phyloP scores from a whole-genome alignment of 2,888 invertebrate species.

The Orthosia incerta region DNA sequence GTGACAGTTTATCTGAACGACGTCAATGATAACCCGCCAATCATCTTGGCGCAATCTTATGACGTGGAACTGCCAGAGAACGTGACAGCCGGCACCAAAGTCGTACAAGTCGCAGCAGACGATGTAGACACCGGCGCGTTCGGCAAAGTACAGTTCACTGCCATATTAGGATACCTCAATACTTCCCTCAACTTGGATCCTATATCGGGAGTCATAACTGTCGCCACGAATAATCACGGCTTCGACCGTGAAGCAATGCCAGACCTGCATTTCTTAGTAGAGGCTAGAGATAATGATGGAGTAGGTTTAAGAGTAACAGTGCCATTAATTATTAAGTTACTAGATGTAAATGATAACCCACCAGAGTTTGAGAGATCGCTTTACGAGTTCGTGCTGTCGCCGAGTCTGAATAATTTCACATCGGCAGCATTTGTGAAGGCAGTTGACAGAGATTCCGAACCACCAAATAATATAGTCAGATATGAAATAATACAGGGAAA shows the following conservation, averaged over 20 bases:
- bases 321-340: slow-evolving; percentile 94
- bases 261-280: slow-evolving; percentile 95
- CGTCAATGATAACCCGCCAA: slow-evolving; percentile 96
- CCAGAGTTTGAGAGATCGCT: slow-evolving; percentile 95
- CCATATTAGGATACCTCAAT: slow-evolving; percentile 94
- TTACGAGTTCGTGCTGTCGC: slow-evolving; percentile 95
- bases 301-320: slow-evolving; percentile 94
- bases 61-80: slow-evolving; percentile 95
- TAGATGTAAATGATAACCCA: slow-evolving; percentile 96
- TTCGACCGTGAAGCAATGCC: slow-evolving; percentile 96
- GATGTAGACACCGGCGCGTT: slow-evolving; percentile 95
- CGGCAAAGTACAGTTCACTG: slow-evolving; percentile 95
- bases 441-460: slow-evolving; percentile 95
- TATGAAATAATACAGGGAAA: slow-evolving; percentile 96
- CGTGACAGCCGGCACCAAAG: slow-evolving; percentile 93
- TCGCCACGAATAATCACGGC: slow-evolving; percentile 93
- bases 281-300: slow-evolving; percentile 97
- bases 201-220: slow-evolving; percentile 94
- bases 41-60: slow-evolving; percentile 94
- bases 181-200: slow-evolving; percentile 95
- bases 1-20: slow-evolving; percentile 96
- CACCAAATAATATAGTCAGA: slow-evolving; percentile 96
- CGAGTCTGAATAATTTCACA: slow-evolving; percentile 94
- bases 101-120: slow-evolving; percentile 94
- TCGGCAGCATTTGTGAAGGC: slow-evolving; percentile 95